Percentiles rank a stretch among this genome's conserved stretches.
Evolutionary conservation across 2,797 vertebrate species (phyloP).

Genomic region (Iguana delicatissima): DNA sequence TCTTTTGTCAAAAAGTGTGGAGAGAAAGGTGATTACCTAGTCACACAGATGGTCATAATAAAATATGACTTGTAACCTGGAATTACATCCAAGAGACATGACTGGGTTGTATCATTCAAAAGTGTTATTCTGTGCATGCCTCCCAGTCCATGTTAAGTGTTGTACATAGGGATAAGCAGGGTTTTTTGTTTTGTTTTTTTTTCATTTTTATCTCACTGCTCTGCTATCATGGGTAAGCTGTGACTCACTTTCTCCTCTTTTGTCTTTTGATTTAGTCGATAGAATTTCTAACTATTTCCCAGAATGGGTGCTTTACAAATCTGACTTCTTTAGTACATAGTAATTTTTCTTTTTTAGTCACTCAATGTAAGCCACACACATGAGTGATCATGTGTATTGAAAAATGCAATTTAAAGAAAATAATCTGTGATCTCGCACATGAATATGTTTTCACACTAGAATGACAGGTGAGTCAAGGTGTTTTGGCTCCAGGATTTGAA

Average conservation of each 20-base stretch:
- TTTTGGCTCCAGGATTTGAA: background rate
- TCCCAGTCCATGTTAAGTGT: background rate
- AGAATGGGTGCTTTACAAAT: background rate
- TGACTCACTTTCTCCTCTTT: background rate
- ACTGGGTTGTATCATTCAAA: slow-evolving; percentile 54
- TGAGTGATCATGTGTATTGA: background rate
- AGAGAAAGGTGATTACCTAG: slow-evolving; percentile 5
- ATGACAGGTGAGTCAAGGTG: background rate
- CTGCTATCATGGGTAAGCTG: background rate
- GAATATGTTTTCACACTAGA: background rate
- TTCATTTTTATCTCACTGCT: background rate
- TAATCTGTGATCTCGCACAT: background rate
- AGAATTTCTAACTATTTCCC: background rate
- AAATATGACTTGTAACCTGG: slow-evolving; percentile 26
- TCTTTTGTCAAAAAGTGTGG: background rate
- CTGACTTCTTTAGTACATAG: background rate
- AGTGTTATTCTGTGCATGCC: slow-evolving; percentile 21
- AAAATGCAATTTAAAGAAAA: background rate
- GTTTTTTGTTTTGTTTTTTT: background rate
- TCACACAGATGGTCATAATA: background rate
- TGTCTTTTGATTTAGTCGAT: background rate
- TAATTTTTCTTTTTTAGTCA: background rate
- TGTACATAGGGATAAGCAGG: background rate
- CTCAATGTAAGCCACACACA: background rate
- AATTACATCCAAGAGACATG: slow-evolving; percentile 37